phyloP scores from a whole-genome alignment of 2,888 invertebrate species.

The Chaetogeoica ovagalla region DNA sequence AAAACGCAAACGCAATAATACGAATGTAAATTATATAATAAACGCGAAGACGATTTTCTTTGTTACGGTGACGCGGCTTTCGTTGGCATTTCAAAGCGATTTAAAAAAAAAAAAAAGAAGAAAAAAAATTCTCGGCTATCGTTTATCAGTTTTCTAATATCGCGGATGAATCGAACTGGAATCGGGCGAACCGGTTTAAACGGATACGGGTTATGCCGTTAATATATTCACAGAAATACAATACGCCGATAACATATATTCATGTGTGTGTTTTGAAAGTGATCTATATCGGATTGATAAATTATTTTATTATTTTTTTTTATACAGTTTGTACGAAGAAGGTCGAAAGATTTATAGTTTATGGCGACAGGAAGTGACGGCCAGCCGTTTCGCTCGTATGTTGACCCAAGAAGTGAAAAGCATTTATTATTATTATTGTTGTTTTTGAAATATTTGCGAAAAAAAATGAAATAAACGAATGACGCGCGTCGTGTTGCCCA shows the following conservation, averaged over 20 bases:
- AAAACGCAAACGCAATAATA: too few relatives aligned
- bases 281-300: constrained; percentile 32
- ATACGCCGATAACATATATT: not conserved
- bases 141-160: constrained; percentile 38
- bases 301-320: not conserved
- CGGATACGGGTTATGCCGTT: constrained; percentile 34
- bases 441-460: too few relatives aligned
- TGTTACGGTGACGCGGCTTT: not conserved
- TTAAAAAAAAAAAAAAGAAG: too few relatives aligned
- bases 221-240: constrained; percentile 28
- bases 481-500: constrained; percentile 24
- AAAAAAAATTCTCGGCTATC: not conserved
- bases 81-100: not conserved
- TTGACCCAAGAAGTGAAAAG: constrained; percentile 36
- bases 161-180: constrained; percentile 30
- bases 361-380: constrained; percentile 29
- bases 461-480: not conserved
- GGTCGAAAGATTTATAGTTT: not conserved
- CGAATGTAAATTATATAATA: not conserved
- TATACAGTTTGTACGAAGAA: not conserved
- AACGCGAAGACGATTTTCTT: not conserved
- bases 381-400: not conserved
- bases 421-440: not conserved
- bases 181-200: constrained; percentile 24
- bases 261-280: constrained; percentile 28